phyloP scores from a whole-genome alignment of 2,888 invertebrate species.

The Plagodis dolabraria region DNA sequence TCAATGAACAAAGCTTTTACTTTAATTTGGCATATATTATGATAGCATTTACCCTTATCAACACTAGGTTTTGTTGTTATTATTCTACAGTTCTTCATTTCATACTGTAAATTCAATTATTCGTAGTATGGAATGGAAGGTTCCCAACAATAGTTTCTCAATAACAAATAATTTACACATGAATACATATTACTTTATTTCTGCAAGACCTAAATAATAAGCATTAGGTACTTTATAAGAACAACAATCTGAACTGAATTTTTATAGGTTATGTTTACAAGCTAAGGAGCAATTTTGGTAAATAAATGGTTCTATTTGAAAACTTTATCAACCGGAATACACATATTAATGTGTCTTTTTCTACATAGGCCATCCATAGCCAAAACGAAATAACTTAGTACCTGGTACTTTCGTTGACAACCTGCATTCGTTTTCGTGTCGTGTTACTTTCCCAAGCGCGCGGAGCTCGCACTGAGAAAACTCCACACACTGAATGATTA shows the following conservation, averaged over 20 bases:
- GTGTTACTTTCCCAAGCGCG: slow-evolving; percentile 58
- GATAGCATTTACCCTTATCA: too few species aligned
- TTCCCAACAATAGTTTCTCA: too few species aligned
- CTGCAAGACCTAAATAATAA: too few species aligned
- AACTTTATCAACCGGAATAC: background rate
- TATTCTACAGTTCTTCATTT: too few species aligned
- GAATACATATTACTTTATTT: too few species aligned
- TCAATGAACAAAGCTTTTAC: too few species aligned
- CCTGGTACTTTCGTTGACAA: slow-evolving; percentile 61
- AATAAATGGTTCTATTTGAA: slow-evolving; percentile 19
- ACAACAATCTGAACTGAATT: slow-evolving; percentile 24
- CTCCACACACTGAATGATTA: slow-evolving; percentile 53
- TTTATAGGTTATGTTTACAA: slow-evolving; percentile 83
- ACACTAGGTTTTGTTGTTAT: too few species aligned
- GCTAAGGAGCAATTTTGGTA: slow-evolving; percentile 52
- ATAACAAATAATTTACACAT: too few species aligned
- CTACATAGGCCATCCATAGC: background rate
- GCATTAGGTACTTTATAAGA: slow-evolving; percentile 13
- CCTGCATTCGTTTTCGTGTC: slow-evolving; percentile 63
- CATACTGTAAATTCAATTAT: too few species aligned
- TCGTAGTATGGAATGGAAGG: too few species aligned
- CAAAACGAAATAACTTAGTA: slow-evolving; percentile 35
- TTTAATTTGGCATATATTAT: too few species aligned
- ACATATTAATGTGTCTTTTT: background rate
- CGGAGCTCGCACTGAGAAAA: slow-evolving; percentile 40